Percentiles rank a stretch among this genome's conserved stretches.
These are phyloP conservation scores for Ischnus inquisitorius DNA, from an alignment of 2,888 invertebrate genomes.

Conservation along the genomic window DNA sequence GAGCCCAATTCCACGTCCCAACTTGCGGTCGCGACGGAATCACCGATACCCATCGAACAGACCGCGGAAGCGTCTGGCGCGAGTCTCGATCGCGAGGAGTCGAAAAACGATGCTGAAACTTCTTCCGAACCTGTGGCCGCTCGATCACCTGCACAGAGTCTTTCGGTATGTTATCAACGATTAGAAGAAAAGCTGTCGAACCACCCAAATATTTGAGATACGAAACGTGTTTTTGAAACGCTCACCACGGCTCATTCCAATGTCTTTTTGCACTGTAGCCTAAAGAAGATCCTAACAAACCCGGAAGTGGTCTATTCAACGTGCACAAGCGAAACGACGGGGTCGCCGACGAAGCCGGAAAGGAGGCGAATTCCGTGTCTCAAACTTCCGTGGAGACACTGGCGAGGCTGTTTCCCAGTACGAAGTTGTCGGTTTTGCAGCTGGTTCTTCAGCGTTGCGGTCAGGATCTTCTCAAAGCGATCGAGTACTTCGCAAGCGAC, in stretches of 20 bases:
- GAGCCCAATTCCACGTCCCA: conserved; percentile 88
- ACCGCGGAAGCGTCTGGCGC: conserved; percentile 14
- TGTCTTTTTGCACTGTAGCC: background rate
- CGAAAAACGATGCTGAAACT: conserved; percentile 23
- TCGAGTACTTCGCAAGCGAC: conserved; percentile 91
- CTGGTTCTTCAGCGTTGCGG: conserved; percentile 96
- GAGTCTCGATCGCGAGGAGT: conserved; percentile 22
- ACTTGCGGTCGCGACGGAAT: conserved; percentile 29
- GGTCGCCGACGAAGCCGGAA: conserved; percentile 50
- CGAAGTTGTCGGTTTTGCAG: conserved; percentile 95
- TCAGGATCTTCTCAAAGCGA: conserved; percentile 95
- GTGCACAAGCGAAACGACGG: conserved; percentile 42
- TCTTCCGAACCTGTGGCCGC: conserved; percentile 11
- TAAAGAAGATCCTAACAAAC: conserved; percentile 19
- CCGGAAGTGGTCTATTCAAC: conserved; percentile 41
- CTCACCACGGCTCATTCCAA: background rate
- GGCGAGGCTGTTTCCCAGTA: conserved; percentile 95
- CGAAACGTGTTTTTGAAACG: background rate
- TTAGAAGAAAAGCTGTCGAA: background rate
- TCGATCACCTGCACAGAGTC: conserved; percentile 36
- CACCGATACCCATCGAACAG: background rate
- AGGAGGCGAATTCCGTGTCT: conserved; percentile 86
- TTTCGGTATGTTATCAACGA: conserved; percentile 27
- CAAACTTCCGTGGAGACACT: conserved; percentile 94
- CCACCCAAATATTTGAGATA: background rate